Base-by-base conservation (phyloP, 1,140 invertebrate genomes). In the Aethina tumida region DNA sequence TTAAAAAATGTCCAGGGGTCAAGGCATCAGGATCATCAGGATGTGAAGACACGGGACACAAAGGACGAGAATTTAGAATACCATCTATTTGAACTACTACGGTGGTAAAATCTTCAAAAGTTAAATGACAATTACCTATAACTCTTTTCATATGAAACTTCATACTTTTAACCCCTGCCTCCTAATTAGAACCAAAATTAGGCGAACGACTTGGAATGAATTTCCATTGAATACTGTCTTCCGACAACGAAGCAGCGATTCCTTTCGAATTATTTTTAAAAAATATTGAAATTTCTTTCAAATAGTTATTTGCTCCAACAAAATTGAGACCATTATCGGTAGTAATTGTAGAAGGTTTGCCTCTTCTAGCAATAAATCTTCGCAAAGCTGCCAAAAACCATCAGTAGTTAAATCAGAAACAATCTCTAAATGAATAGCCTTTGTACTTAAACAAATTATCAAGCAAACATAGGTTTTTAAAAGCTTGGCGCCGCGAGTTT, bases 121-220 rank as follows among this genome's bases (percentile, higher is more conserved):
- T 44, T 17, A 33, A 13, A n/a, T 8, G 14, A 10, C 7, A 6
- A 2, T 40, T 27, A 6, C 15, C 34, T n/a, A 38, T 15, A 19
- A 44, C 31, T 5, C 42, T 6, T 15, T 4, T 12, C 25, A 45
- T 8, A 43, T 10, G n/a, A 43, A 9, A 9, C 39, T 68, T 68
- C 4, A 56, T 45, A 16, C 41, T 43, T 45, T 62, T 63, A 0
- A 68, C 53, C 1, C 47, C 57, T 2, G 53, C 46, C 43, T 69
- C 66, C 51, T 59, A 65, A 15, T 63, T 19, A 10, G 60, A 63
- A n/a, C 64, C 63, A 35, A 68, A 63, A 50, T 65, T 56, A 4
- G 61, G 57, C 5, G 59, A 52, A 4, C 27, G 10, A 12, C 65
- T 55, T 1, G 66, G 64, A 37, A 60, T 65, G 39, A 68, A 65